These are phyloP conservation scores for Oreamnos americanus DNA, from an alignment of 2,113 vertebrate genomes.

Conservation along the genomic window DNA sequence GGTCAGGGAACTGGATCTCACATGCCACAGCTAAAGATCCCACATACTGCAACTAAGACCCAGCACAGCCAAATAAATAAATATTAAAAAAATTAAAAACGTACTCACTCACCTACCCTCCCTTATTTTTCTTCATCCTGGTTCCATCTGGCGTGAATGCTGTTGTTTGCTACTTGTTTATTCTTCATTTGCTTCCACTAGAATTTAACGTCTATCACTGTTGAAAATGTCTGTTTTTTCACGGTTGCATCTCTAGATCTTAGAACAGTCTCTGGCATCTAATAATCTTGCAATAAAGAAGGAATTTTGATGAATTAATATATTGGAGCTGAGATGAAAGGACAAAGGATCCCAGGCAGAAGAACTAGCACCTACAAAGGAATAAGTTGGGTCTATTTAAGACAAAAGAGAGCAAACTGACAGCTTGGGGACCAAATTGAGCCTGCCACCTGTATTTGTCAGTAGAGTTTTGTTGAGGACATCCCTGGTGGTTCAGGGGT, in stretches of 20 bases:
- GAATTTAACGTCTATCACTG: neutral
- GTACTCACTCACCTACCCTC: neutral
- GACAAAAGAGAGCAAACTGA: neutral
- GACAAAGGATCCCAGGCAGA: neutral
- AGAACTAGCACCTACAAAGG: neutral
- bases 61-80: neutral
- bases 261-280: neutral
- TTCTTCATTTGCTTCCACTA: neutral
- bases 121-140: neutral
- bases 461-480: neutral
- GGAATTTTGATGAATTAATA: constrained; percentile 12
- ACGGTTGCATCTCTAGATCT: neutral
- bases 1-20: neutral
- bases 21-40: neutral
- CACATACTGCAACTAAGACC: neutral
- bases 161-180: neutral
- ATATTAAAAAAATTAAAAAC: neutral
- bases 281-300: neutral
- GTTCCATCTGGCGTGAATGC: neutral
- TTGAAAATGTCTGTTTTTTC: neutral
- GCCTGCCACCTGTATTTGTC: neutral
- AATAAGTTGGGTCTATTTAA: neutral
- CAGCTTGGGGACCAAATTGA: neutral
- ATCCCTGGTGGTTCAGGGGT: neutral
- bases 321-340: neutral